Conservation (phyloP, 2,113 vertebrate genomes). For the Edolisoma coerulescens region DNA sequence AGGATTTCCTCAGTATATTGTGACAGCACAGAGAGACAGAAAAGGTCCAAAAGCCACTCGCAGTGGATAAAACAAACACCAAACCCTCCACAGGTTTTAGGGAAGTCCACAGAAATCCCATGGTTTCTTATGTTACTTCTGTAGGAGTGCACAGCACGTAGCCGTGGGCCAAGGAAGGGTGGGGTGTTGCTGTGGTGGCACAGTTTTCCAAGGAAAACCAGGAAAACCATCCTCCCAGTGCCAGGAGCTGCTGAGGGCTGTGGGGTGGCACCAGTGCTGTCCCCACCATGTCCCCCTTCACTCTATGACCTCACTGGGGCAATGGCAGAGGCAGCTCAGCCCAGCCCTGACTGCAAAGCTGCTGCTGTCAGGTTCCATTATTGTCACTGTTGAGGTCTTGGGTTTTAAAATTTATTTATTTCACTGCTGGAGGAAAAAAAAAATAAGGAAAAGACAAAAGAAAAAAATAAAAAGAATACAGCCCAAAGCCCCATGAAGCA, state of each 20-base stretch:
- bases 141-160: accelerated
- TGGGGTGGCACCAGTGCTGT: neutral
- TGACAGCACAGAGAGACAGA: neutral
- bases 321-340: neutral
- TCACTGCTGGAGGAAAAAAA: neutral
- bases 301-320: neutral
- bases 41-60: neutral
- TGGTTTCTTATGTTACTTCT: accelerated
- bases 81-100: neutral
- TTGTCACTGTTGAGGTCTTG: neutral
- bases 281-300: neutral
- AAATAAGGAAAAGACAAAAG: neutral
- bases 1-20: accelerated
- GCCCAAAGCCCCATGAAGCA: neutral
- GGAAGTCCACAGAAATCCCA: neutral
- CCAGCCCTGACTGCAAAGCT: neutral
- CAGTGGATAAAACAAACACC: neutral
- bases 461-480: neutral
- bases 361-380: neutral
- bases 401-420: neutral
- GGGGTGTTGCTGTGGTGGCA: neutral
- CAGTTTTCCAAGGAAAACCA: neutral
- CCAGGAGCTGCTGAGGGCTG: neutral
- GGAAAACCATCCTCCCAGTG: neutral
- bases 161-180: neutral